These are phyloP conservation scores for Oscheius myriophilus DNA, from an alignment of 2,888 invertebrate species.

Conservation along the genomic window DNA sequence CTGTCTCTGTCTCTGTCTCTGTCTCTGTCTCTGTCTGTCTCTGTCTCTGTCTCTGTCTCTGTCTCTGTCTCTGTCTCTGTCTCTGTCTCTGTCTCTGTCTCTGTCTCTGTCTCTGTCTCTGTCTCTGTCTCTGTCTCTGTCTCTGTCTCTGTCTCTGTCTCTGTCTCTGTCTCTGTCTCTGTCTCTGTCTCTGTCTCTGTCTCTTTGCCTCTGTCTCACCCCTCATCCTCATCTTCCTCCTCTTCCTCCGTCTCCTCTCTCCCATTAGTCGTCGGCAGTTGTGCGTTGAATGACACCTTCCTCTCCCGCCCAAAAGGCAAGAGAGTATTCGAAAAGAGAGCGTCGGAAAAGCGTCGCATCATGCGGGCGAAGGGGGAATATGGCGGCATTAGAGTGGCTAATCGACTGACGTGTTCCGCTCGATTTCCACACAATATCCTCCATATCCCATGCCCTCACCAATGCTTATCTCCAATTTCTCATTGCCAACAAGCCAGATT, in stretches of 20 bases:
- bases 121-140: neutral
- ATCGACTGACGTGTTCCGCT: constrained; percentile 2
- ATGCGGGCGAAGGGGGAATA: neutral
- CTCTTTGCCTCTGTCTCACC: neutral
- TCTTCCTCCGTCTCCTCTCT: neutral
- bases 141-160: neutral
- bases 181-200: neutral
- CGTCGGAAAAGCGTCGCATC: neutral
- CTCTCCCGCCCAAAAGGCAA: neutral
- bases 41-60: neutral
- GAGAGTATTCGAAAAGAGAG: constrained; percentile 1
- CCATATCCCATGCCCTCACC: too few species aligned
- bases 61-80: neutral
- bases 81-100: constrained; percentile 3
- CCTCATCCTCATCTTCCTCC: neutral
- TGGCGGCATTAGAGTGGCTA: constrained; percentile 4
- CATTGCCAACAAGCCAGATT: too few species aligned
- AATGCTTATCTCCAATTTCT: too few species aligned
- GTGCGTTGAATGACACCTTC: constrained; percentile 14
- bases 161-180: constrained; percentile 1
- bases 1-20: constrained; percentile 1
- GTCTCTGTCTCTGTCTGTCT: neutral
- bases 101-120: neutral
- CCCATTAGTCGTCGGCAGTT: constrained; percentile 12
- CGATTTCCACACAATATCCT: neutral